Base-by-base conservation (phyloP, 2,113 vertebrate genomes). In the Microtus montanus region DNA sequence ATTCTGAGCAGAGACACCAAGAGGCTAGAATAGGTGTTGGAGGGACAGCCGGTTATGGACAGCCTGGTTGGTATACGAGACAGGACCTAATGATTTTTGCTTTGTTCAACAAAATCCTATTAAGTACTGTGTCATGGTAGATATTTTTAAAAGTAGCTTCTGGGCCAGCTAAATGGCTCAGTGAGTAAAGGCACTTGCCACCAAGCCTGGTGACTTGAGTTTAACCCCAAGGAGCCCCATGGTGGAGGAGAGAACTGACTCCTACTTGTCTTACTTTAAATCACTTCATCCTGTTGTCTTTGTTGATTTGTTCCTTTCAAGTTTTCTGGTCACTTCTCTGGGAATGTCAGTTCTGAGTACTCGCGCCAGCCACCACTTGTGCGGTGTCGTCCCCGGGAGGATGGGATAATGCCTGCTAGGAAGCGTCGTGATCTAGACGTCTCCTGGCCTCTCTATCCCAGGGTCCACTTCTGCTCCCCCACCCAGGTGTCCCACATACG, bases 131-230 rank as follows among this genome's bases (percentile, higher is more conserved):
- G 35, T 49, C 41, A 49, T 35, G 83, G 28, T 85, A 68, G 41
- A 7, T 68, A n/a, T 93, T 96, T 15, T 6, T 35, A 80, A 87
- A 95, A 87, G 92, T 86, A 86, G 11, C 64, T 70, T 70, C 64
- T 47, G 41, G 38, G 83, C 10, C 28, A 47, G 1, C 14, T 19
- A 47, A 14, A 47, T 13, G 41, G 38, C 9, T 66, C 61, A 11
- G 35, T 12, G 63, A 2, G 61, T 66, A 66, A 64, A 84, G 82
- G 38, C 28, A 33, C 41, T 84, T 66, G 61, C 63, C 41, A 66
- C 83, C 61, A 66, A 66, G 63, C 63, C 61, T 49, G 30, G 2
- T 35, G 63, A 85, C 41, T 5, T 20, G 41, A 49, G 17, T 68
- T 85, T 30, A 68, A 4, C 44, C 17, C 63, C 63, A 12, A 10